phyloP scores from a whole-genome alignment of 92 coral and sea anemone genomes.

The Zoanthus gigantus region DNA sequence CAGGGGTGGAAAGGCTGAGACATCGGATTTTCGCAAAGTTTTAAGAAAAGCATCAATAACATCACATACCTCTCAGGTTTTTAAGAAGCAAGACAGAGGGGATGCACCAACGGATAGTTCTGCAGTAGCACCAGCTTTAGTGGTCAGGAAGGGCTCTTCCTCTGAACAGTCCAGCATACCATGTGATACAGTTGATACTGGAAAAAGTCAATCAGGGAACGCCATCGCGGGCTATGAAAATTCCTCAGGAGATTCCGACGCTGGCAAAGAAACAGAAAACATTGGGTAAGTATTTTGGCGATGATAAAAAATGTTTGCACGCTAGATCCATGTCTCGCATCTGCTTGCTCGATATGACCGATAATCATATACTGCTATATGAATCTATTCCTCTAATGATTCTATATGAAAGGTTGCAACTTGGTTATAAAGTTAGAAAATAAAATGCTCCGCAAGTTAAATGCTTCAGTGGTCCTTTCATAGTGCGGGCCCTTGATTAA shows the following conservation, averaged over 20 bases:
- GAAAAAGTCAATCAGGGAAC: not conserved
- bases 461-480: no score
- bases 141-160: conserved; percentile 20
- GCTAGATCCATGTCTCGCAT: not conserved
- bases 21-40: conserved; percentile 40
- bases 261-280: conserved; percentile 18
- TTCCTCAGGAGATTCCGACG: conserved; percentile 20
- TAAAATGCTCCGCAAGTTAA: no score
- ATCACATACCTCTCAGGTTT: conserved; percentile 21
- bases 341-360: not conserved
- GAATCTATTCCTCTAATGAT: no score
- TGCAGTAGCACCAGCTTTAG: conserved; percentile 9
- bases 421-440: no score
- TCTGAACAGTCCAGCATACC: conserved; percentile 1
- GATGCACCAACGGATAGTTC: not conserved
- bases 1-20: conserved; percentile 32
- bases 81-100: conserved; percentile 27
- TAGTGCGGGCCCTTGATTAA: no score
- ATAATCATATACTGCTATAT: not conserved
- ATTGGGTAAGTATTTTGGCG: not conserved
- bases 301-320: not conserved
- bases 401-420: no score
- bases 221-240: not conserved
- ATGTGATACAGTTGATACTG: conserved; percentile 17
- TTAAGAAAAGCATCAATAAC: conserved; percentile 34